These are phyloP conservation scores for Equus przewalskii DNA, from an alignment of 2,113 vertebrate species.

Conservation along the genomic window DNA sequence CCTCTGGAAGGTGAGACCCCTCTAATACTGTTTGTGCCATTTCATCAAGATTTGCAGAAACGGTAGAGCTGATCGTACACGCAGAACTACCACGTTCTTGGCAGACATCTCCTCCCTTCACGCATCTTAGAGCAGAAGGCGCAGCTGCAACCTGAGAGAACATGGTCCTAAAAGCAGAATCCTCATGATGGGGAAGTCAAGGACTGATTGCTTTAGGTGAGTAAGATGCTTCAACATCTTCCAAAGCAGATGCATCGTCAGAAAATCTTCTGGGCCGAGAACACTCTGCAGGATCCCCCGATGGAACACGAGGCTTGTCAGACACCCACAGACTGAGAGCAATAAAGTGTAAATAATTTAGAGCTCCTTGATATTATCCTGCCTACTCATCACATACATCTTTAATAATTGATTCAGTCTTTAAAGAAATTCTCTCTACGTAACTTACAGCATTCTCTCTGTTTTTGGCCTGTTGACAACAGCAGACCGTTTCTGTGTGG, in stretches of 20 bases:
- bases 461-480: slow-evolving; percentile 70
- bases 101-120: not conserved
- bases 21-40: not conserved
- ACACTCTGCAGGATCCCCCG: not conserved
- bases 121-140: not conserved
- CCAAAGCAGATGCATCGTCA: slow-evolving; percentile 66
- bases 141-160: not conserved
- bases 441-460: slow-evolving; percentile 60
- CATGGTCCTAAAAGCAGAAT: slow-evolving; percentile 35
- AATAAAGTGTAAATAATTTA: slow-evolving; percentile 83
- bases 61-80: not conserved
- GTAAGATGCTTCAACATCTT: slow-evolving; percentile 14
- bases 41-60: slow-evolving; percentile 17
- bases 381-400: slow-evolving; percentile 56
- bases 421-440: slow-evolving; percentile 23
- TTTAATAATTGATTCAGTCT: slow-evolving; percentile 80
- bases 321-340: not conserved
- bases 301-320: slow-evolving; percentile 46
- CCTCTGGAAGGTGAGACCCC: not conserved
- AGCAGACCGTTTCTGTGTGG: not conserved
- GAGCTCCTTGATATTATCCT: slow-evolving; percentile 75
- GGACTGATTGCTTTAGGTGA: slow-evolving; percentile 45
- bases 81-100: slow-evolving; percentile 23
- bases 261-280: not conserved
- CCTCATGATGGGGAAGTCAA: slow-evolving; percentile 17